Evolutionary conservation across 1,140 invertebrate genomes (phyloP).

Genomic region (Popillia japonica): DNA sequence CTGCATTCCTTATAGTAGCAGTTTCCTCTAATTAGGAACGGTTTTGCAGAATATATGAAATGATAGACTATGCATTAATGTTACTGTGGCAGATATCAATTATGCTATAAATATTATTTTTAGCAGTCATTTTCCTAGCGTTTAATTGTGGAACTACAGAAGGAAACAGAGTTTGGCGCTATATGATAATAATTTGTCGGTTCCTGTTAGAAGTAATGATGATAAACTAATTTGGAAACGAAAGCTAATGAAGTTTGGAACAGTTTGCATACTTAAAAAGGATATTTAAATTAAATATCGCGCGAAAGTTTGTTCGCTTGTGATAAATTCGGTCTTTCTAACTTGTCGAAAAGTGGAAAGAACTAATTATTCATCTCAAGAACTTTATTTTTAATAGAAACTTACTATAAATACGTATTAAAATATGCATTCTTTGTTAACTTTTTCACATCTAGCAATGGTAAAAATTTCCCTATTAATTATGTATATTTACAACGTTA

Average conservation of each 20-base stretch:
- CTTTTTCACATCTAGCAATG: too few species aligned
- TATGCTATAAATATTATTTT: too few species aligned
- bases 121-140: too few species aligned
- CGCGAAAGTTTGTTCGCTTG: neutral
- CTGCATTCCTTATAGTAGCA: too few species aligned
- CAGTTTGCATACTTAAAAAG: constrained; percentile 5
- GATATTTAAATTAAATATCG: constrained; percentile 17
- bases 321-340: constrained; percentile 9
- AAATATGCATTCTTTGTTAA: too few species aligned
- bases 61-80: too few species aligned
- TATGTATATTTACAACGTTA: too few species aligned
- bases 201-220: neutral
- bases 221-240: constrained; percentile 1
- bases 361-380: neutral
- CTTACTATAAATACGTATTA: too few species aligned
- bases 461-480: too few species aligned
- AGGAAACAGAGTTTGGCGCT: neutral
- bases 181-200: neutral
- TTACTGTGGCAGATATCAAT: too few species aligned
- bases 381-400: neutral
- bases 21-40: too few species aligned
- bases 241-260: neutral
- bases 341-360: neutral
- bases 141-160: neutral
- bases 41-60: too few species aligned